These are phyloP conservation scores for Chrysemys picta DNA, from an alignment of 2,113 vertebrate species.

Conservation along the genomic window DNA sequence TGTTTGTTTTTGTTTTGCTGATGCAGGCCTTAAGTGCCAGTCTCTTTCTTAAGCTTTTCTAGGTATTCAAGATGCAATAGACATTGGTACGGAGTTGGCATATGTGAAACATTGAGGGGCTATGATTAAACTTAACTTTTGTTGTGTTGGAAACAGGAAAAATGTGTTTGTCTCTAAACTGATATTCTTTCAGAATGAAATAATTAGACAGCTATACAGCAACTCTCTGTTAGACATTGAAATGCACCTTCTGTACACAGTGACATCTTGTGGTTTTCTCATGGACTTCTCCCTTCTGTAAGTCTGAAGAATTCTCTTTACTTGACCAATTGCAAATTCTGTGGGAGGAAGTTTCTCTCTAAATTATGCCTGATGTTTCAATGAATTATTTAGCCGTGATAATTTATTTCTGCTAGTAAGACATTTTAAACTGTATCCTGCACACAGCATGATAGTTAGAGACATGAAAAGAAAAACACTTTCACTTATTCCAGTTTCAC, in stretches of 20 bases:
- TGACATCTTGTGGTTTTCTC: neutral
- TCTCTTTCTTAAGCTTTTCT: neutral
- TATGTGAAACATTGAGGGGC: neutral
- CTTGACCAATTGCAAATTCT: neutral
- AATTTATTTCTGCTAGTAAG: neutral
- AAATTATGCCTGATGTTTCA: neutral
- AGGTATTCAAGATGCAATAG: fast-evolving
- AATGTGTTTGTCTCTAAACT: neutral
- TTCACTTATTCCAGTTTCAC: neutral
- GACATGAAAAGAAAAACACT: neutral
- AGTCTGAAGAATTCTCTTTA: neutral
- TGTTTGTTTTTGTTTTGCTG: neutral
- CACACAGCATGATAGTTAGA: neutral
- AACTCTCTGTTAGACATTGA: neutral
- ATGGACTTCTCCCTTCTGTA: neutral
- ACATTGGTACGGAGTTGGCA: fast-evolving
- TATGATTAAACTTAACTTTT: neutral
- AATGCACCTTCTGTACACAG: neutral
- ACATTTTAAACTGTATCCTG: neutral
- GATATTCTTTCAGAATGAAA: neutral
- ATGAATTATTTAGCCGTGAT: neutral
- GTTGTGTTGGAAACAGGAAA: neutral
- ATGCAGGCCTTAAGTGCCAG: fast-evolving
- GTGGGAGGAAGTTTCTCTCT: neutral
- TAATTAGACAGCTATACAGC: neutral